phyloP scores from a whole-genome alignment of 2,797 vertebrate genomes.

The Amniataba percoides region DNA sequence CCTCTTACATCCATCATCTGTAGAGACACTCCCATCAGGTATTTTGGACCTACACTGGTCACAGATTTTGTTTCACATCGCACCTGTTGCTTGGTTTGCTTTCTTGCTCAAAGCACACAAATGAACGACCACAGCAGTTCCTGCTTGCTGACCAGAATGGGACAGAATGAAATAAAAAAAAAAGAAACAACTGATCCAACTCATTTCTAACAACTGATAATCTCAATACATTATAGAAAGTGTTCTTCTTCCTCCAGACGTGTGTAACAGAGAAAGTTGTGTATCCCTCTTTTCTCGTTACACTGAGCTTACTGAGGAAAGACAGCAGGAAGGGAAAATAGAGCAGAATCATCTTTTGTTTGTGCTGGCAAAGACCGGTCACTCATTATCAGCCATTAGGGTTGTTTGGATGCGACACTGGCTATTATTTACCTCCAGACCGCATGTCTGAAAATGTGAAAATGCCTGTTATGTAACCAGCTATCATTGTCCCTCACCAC shows the following conservation, averaged over 20 bases:
- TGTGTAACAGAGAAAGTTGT: background rate
- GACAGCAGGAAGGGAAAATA: slow-evolving; percentile 32
- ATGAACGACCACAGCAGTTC: no score
- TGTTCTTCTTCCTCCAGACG: background rate
- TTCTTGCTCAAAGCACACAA: background rate
- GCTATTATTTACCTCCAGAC: slow-evolving; percentile 43
- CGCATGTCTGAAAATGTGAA: slow-evolving; percentile 35
- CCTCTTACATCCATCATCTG: no score
- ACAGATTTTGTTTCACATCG: no score
- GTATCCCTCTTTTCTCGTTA: background rate
- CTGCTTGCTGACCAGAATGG: background rate
- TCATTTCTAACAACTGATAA: background rate
- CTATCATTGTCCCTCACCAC: slow-evolving; percentile 8
- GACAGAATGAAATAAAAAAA: background rate
- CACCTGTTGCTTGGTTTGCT: background rate
- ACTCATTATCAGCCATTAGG: slow-evolving; percentile 55
- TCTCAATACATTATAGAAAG: background rate
- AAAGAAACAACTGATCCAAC: background rate
- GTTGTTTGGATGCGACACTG: slow-evolving; percentile 47
- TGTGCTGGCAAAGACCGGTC: slow-evolving; percentile 33
- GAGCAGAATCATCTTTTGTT: slow-evolving; percentile 53
- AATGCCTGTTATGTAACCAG: slow-evolving; percentile 43
- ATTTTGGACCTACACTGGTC: no score
- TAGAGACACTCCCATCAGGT: no score
- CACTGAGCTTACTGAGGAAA: slow-evolving; percentile 15